Base-by-base conservation (phyloP, 2,888 invertebrate species). In the Cetonia aurata region DNA sequence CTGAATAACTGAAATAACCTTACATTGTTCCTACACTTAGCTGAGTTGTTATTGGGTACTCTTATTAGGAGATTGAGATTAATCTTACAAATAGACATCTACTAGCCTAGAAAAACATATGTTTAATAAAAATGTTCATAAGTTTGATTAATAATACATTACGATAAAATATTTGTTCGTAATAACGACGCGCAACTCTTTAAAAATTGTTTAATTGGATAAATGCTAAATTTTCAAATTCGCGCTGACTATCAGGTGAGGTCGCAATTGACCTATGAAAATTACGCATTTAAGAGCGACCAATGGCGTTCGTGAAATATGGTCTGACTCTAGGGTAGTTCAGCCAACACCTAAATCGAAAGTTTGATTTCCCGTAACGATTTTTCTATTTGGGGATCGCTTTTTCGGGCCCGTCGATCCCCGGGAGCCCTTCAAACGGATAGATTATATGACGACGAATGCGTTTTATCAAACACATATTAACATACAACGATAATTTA, bases 251-350 rank as follows among this genome's bases (percentile, higher is more conserved):
- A 75, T 77, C 77, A 75, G 76, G 77, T 76, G 77, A 77, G 75
- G 74, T 67, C 25, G 17, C 55, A 57, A 25, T 52, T 56, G 67
- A 67, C 73, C 72, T 72, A 73, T 73, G 70, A 52, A 46, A 66
- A 70, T 50, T 41, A 50, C 56, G 55, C 60, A 50, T 67, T 46
- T 46, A 42, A 50, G 60, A 65, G 42, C 62, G 53, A 50, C 79
- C 79, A 78, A 79, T 79, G 69, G 57, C 46, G 55, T 53, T 68
- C 70, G 56, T 72, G 77, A 72, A 79, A 77, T 77, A 79, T 79
- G 79, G 79, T 73, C 77, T 79, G 79, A 79, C 78, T 75, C 71
- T 66, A 71, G 75, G 72, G 71, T 71, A 73, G 76, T 74, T 73
- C 72, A 70, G 50, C 50, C 50, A 72, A 55, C 60, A 71, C 52